Evolutionary conservation across 2,797 vertebrate species (phyloP), one percentile per base, ranked within the genome.

Genomic region (Enteromius afrohamiltoni): DNA sequence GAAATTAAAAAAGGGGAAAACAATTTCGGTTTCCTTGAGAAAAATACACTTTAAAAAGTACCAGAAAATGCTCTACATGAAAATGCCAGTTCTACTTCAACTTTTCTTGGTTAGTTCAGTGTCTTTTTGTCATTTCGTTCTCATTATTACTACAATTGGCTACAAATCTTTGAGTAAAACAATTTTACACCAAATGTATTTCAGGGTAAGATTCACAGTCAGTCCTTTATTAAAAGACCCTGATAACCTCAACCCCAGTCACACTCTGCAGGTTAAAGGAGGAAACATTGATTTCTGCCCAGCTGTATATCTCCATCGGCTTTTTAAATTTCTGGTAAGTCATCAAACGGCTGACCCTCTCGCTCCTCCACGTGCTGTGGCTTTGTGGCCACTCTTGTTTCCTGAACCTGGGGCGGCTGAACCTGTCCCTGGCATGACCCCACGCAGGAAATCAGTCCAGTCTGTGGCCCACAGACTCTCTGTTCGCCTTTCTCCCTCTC

Each of bases 391-490:
- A 83, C 83, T 91, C 89, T 85, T 80, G 64, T 84, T 92, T 92
- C 92, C 91, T 89, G 89, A 91, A 90, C 89, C 89, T 87, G 87
- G 90, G 92, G 93, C 93, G 86, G 87, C 89, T 84, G 65, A 89
- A 89, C 82, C 86, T 94, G 94, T 94, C 94, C 95, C 91, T 93
- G 91, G 91, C 91, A 92, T 95, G 95, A 95, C 94, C 94, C 91
- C 86, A 81, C 85, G 88, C 92, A 95, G 94, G 94, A 95, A 95
- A 95, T 95, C 93, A 95, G 85, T 94, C 92, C 94, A 95, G 93
- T 91, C 94, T 95, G 95, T 91, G 88, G 88, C 76, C 87, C 88
- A 92, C 86, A 89, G 85, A 91, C 86, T 88, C 89, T 86, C 79
- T 76, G 62, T 79, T 55, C 77, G 37, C 67, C 79, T 88, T 91